phyloP scores from a whole-genome alignment of 2,113 vertebrate genomes.

The Boleophthalmus pectinirostris region DNA sequence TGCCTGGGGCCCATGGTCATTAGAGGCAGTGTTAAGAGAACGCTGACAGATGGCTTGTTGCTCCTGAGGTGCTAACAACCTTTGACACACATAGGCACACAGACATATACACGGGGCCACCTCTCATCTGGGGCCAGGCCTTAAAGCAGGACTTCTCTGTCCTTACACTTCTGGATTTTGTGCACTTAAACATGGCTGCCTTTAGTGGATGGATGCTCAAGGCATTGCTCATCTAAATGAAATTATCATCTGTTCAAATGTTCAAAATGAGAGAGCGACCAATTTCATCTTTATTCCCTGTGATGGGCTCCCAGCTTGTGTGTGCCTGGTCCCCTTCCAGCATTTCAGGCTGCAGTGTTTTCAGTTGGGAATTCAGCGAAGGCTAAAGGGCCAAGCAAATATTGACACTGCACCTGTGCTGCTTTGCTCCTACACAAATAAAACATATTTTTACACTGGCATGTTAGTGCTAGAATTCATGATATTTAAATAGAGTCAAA shows the following conservation, averaged over 20 bases:
- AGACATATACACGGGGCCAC: conserved; percentile 46
- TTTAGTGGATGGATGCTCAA: conserved; percentile 16
- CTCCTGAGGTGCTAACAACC: conserved; percentile 77
- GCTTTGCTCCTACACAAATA: conserved; percentile 29
- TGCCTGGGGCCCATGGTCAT: conserved; percentile 63
- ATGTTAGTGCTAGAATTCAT: conserved; percentile 15
- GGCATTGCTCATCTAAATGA: too few relatives aligned
- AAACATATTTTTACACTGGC: conserved; percentile 40
- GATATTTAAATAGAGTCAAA: conserved; percentile 9
- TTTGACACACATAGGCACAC: conserved; percentile 72
- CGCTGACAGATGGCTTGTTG: conserved; percentile 78
- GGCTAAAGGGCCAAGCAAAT: conserved; percentile 59
- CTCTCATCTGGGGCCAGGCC: conserved; percentile 43
- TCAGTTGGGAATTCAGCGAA: conserved; percentile 65
- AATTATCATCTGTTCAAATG: too few relatives aligned
- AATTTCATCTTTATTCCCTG: conserved; percentile 33
- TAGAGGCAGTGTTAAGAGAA: conserved; percentile 67
- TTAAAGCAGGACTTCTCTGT: conserved; percentile 56
- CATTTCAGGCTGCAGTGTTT: conserved; percentile 46
- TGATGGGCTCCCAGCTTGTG: conserved; percentile 38
- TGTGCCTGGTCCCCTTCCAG: conserved; percentile 41
- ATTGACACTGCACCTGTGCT: conserved; percentile 45
- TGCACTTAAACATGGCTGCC: conserved; percentile 21
- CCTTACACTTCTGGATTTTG: conserved; percentile 32
- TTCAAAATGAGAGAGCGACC: too few relatives aligned